Conservation (phyloP, 2,888 invertebrate genomes). For the Tetropium fuscum region DNA sequence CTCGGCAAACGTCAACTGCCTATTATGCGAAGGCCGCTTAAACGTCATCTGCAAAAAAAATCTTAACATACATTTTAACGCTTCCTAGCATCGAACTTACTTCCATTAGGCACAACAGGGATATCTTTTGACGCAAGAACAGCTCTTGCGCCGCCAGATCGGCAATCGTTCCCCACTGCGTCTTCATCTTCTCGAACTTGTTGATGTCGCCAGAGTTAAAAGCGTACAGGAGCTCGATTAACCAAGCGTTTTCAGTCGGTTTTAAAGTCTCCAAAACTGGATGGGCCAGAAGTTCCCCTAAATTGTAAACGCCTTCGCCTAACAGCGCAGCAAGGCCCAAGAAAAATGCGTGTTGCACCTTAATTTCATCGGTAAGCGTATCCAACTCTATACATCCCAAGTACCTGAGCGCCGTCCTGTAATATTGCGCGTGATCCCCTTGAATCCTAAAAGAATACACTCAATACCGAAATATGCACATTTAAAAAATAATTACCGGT, state of each 20-base stretch:
- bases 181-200: constrained; percentile 79
- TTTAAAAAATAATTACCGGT: constrained; percentile 69
- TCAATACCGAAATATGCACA: constrained; percentile 18
- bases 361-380: constrained; percentile 74
- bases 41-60: constrained; percentile 85
- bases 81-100: constrained; percentile 59
- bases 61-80: background rate
- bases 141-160: constrained; percentile 86
- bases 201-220: constrained; percentile 88
- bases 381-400: constrained; percentile 76
- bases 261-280: constrained; percentile 90
- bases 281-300: constrained; percentile 96
- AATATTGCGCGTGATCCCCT: constrained; percentile 95
- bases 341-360: constrained; percentile 87
- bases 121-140: constrained; percentile 91
- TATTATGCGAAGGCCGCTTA: constrained; percentile 88
- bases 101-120: constrained; percentile 96
- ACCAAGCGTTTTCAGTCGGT: constrained; percentile 87
- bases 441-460: constrained; percentile 68
- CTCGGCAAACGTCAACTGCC: constrained; percentile 89
- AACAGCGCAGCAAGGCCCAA: constrained; percentile 94
- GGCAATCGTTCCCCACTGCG: constrained; percentile 83
- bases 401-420: constrained; percentile 91
- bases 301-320: constrained; percentile 96
- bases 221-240: constrained; percentile 85